Conservation (phyloP, 2,888 invertebrate species). For the Podabrus alpinus region DNA sequence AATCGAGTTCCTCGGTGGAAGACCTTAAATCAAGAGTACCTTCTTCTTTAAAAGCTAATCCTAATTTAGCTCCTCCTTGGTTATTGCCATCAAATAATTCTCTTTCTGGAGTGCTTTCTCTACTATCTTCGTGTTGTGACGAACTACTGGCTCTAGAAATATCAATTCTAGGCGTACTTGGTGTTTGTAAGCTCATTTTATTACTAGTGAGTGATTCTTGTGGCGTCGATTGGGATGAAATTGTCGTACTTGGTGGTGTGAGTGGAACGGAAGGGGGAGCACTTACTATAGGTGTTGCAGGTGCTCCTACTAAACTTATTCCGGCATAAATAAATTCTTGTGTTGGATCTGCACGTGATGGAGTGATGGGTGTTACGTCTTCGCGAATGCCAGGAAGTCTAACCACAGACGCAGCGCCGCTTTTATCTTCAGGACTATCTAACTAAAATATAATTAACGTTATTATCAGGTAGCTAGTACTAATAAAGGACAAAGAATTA, state of each 20-base stretch:
- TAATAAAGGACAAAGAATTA: not conserved
- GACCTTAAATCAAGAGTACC: slow-evolving; percentile 84
- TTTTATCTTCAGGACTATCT: slow-evolving; percentile 62
- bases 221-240: slow-evolving; percentile 42
- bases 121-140: slow-evolving; percentile 81
- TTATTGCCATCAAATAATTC: slow-evolving; percentile 62
- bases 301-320: slow-evolving; percentile 49
- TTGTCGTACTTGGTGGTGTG: slow-evolving; percentile 42
- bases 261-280: slow-evolving; percentile 22
- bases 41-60: slow-evolving; percentile 60
- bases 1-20: slow-evolving; percentile 86
- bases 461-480: not conserved
- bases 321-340: slow-evolving; percentile 43
- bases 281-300: slow-evolving; percentile 42
- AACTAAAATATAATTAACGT: slow-evolving; percentile 53
- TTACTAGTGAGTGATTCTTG: slow-evolving; percentile 36
- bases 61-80: slow-evolving; percentile 50
- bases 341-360: slow-evolving; percentile 30
- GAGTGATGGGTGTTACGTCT: slow-evolving; percentile 52
- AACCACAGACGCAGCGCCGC: slow-evolving; percentile 56
- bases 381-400: slow-evolving; percentile 63
- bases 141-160: slow-evolving; percentile 88
- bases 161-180: slow-evolving; percentile 83
- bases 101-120: slow-evolving; percentile 83
- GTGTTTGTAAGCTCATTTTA: slow-evolving; percentile 60